Conservation (phyloP, 2,113 vertebrate species). For the Notothenia rossii region DNA sequence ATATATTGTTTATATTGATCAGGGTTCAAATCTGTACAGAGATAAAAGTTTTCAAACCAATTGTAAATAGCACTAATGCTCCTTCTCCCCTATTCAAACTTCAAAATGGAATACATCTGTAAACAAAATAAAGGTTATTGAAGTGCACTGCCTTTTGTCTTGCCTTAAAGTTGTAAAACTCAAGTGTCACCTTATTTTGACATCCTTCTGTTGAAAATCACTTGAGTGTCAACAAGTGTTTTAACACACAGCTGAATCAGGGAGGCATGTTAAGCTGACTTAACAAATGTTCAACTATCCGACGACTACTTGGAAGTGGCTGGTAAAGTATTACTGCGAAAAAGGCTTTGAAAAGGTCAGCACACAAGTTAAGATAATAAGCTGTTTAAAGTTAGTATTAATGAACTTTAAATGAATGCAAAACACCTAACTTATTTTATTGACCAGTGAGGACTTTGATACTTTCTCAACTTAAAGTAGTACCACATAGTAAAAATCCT, state of each 20-base stretch:
- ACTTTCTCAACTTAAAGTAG: not conserved
- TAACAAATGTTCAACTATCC: not conserved
- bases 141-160: constrained; percentile 84
- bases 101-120: constrained; percentile 94
- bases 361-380: not conserved
- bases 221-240: not conserved
- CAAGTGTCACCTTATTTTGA: not conserved
- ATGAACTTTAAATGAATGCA: not conserved
- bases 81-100: constrained; percentile 90
- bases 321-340: not conserved
- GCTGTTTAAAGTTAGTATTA: not conserved
- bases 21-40: constrained; percentile 98
- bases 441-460: not conserved
- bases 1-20: constrained; percentile 96
- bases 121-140: constrained; percentile 95
- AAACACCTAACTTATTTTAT: not conserved
- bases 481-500: not conserved
- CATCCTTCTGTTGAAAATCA: not conserved
- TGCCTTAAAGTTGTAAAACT: constrained; percentile 4
- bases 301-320: not conserved
- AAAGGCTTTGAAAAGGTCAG: not conserved
- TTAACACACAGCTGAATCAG: not conserved
- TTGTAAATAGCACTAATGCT: constrained; percentile 99
- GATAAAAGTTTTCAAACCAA: constrained; percentile 91
- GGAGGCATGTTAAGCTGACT: not conserved